Base-by-base conservation (phyloP, 1,140 invertebrate species). In the Nixonia krombeini region DNA sequence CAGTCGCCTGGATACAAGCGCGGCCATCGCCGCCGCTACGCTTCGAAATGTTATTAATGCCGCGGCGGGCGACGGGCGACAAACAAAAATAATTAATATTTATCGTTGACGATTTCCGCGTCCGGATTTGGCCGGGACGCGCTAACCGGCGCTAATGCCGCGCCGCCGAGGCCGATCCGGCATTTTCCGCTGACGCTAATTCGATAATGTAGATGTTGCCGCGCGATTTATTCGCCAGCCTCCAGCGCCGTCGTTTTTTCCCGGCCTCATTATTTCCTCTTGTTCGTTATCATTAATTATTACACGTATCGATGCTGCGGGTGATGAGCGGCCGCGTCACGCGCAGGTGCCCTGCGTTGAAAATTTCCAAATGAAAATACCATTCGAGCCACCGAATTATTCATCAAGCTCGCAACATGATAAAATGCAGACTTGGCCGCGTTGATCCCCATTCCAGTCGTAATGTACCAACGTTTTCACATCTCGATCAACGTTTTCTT, bases 1-100 rank as follows among this genome's bases (percentile, higher is more conserved):
- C 44, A 65, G 57, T 56, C 53, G 64, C 41, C 59, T 45, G 52
- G 55, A 68, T 47, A 65, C 51, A 53, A 46, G 63, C 68, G 57
- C 70, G 56, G 63, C 71, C 65, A 58, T 63, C 37, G 37, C 6
- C n/a, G 37, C 10, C 15, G 33, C 33, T 13, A 4, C 64, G 59
- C 59, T 70, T 77, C 79, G 75, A 82, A 82, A 81, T 79, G 82
- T 84, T 85, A 84, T 84, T 84, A 85, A 85, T 85, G 78, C 80
- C 77, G 75, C 72, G 77, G 67, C 78, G 78, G 71, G 68, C 73
- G 75, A 72, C 73, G 70, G 78, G 76, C 76, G 77, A 79, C 79
- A 85, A 85, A 85, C 82, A 85, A 84, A 85, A 85, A 84, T 85
- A 83, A 85, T 84, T 84, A 84, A 83, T 85, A 85, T 85, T 85